phyloP scores from a whole-genome alignment of 1,140 invertebrate genomes.

The Parasteatoda tepidariorum region DNA sequence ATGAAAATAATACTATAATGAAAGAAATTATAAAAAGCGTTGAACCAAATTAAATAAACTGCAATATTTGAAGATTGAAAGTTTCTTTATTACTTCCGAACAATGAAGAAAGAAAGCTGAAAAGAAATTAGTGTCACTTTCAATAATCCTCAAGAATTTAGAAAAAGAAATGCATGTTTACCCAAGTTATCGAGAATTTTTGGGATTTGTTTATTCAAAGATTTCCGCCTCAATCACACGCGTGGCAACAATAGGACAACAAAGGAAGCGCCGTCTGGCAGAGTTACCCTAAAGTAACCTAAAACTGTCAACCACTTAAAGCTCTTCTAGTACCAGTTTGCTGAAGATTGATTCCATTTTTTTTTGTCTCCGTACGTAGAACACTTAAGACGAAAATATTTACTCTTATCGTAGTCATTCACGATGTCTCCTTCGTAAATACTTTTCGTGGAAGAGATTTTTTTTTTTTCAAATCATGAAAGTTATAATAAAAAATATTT shows the following conservation, averaged over 20 bases:
- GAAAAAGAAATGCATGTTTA: constrained; percentile 24
- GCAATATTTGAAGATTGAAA: too few relatives aligned
- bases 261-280: constrained; percentile 37
- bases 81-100: too few relatives aligned
- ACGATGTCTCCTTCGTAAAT: neutral
- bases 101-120: too few relatives aligned
- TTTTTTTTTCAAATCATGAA: neutral
- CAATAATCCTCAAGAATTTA: neutral
- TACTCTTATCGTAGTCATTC: constrained; percentile 20
- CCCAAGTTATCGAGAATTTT: constrained; percentile 2
- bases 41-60: too few relatives aligned
- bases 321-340: neutral
- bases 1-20: too few relatives aligned
- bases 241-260: constrained; percentile 10
- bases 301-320: constrained; percentile 51
- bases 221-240: neutral
- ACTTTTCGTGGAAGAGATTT: neutral
- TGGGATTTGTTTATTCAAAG: constrained; percentile 35
- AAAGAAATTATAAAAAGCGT: too few relatives aligned
- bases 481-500: too few relatives aligned
- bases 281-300: constrained; percentile 31
- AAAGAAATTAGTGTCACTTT: neutral
- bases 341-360: constrained; percentile 20
- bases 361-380: constrained; percentile 16
- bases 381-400: constrained; percentile 56